Evolutionary conservation across 2,888 invertebrate species (phyloP).

Genomic region (Ramazzottius varieornatus): DNA sequence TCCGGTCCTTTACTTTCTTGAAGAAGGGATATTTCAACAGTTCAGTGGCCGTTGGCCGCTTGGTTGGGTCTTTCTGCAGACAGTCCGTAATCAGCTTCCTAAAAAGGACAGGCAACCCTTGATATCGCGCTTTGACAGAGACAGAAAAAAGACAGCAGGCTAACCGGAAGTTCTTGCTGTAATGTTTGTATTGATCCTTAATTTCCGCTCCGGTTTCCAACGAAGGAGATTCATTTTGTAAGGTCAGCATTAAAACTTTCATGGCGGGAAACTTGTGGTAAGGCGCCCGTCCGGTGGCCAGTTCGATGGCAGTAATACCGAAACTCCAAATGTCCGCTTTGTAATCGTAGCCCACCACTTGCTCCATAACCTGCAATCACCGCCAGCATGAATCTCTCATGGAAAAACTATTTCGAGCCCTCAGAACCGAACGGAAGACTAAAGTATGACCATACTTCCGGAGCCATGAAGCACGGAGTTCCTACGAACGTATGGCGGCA

Average conservation of each 20-base stretch:
- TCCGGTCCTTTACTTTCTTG: conserved; percentile 54
- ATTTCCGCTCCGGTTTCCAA: conserved; percentile 81
- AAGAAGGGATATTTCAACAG: conserved; percentile 88
- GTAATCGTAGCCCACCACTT: conserved; percentile 60
- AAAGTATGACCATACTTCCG: conserved; percentile 70
- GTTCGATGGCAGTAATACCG: conserved; percentile 89
- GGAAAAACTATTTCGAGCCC: neutral
- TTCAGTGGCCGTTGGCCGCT: conserved; percentile 73
- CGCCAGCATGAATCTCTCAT: neutral
- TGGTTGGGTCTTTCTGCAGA: conserved; percentile 75
- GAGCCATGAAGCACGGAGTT: conserved; percentile 98
- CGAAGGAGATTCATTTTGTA: conserved; percentile 90
- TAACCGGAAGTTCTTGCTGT: conserved; percentile 69
- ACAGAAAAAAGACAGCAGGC: neutral
- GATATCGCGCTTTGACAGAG: neutral
- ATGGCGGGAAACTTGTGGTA: conserved; percentile 97
- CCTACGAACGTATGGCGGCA: conserved; percentile 93
- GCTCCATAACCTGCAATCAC: conserved; percentile 46
- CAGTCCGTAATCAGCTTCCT: conserved; percentile 78
- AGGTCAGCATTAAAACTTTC: conserved; percentile 88
- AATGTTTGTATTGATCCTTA: conserved; percentile 88
- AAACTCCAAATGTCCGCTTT: conserved; percentile 85
- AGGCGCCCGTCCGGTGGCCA: conserved; percentile 81
- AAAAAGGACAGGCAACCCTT: neutral
- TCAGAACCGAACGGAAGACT: neutral